A percentile compares a stretch with the other conserved stretches of the same genome.
Evolutionary conservation across 2,113 vertebrate genomes (phyloP).

Genomic region (Pica pica): DNA sequence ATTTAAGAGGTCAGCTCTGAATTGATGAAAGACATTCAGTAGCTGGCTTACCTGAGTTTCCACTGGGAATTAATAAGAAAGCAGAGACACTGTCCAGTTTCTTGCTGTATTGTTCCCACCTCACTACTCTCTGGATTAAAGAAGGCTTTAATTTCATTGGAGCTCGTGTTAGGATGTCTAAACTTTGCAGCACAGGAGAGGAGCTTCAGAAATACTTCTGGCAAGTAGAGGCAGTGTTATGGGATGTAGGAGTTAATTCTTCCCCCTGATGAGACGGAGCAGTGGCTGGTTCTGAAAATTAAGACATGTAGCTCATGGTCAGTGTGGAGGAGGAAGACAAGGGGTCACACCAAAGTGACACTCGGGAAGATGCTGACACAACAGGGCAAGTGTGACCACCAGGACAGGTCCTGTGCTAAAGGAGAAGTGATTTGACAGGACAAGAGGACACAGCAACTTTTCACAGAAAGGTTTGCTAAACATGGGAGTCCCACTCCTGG

Average conservation of each 20-base stretch:
- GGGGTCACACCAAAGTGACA: not conserved
- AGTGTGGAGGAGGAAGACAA: not conserved
- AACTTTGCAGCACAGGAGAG: not conserved
- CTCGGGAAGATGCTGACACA: not conserved
- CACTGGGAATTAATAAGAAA: not conserved
- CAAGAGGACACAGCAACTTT: not conserved
- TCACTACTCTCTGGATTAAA: not conserved
- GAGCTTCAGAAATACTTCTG: not conserved
- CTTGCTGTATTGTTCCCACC: not conserved
- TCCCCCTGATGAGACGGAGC: not conserved
- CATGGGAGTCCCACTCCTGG: not conserved
- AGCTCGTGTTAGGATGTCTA: not conserved
- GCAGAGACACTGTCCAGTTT: not conserved
- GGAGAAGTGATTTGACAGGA: not conserved
- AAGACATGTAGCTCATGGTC: not conserved
- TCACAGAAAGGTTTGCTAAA: fast-evolving
- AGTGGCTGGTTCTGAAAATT: not conserved
- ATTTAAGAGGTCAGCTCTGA: not conserved
- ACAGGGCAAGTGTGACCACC: not conserved
- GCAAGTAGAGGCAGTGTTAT: not conserved
- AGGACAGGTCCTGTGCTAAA: not conserved
- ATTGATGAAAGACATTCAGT: not conserved
- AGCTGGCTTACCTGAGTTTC: not conserved
- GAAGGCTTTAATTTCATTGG: not conserved
- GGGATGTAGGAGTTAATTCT: not conserved